These are phyloP conservation scores for Pavo muticus DNA, from an alignment of 2,113 vertebrate genomes.

Conservation along the genomic window DNA sequence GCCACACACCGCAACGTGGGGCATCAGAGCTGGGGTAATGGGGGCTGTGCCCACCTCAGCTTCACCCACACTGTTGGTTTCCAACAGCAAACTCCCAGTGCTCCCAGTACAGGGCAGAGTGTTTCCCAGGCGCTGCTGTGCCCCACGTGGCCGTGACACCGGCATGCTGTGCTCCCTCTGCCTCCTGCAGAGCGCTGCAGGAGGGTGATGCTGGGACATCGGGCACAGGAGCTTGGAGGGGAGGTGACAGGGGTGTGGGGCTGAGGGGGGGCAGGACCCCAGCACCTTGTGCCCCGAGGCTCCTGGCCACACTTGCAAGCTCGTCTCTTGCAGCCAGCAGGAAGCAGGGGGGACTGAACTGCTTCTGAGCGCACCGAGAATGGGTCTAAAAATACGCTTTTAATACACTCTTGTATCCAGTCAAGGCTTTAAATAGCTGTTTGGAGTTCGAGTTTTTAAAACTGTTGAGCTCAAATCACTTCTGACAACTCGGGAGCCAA, in stretches of 20 bases:
- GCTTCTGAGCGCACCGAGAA: background rate
- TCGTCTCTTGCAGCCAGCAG: accelerated
- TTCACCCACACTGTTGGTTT: background rate
- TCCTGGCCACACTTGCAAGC: accelerated
- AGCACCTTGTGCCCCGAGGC: accelerated
- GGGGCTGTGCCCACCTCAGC: background rate
- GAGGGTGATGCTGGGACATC: background rate
- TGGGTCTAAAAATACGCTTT: constrained; percentile 54
- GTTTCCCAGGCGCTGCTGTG: background rate
- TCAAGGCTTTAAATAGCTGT: constrained; percentile 62
- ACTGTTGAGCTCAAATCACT: constrained; percentile 57
- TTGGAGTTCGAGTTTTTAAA: constrained; percentile 47
- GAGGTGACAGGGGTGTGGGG: background rate
- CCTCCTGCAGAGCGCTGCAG: too few relatives aligned
- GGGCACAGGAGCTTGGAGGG: background rate
- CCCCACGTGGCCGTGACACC: background rate
- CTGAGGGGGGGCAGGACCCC: background rate
- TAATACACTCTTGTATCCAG: constrained; percentile 45
- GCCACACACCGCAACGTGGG: too few relatives aligned
- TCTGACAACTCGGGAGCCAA: constrained; percentile 59
- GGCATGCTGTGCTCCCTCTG: background rate
- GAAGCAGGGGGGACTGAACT: background rate
- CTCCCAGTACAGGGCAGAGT: background rate
- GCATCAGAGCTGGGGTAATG: background rate
- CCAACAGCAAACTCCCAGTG: background rate